Conservation (phyloP, 2,888 invertebrate species). For the Agriotes lineatus region DNA sequence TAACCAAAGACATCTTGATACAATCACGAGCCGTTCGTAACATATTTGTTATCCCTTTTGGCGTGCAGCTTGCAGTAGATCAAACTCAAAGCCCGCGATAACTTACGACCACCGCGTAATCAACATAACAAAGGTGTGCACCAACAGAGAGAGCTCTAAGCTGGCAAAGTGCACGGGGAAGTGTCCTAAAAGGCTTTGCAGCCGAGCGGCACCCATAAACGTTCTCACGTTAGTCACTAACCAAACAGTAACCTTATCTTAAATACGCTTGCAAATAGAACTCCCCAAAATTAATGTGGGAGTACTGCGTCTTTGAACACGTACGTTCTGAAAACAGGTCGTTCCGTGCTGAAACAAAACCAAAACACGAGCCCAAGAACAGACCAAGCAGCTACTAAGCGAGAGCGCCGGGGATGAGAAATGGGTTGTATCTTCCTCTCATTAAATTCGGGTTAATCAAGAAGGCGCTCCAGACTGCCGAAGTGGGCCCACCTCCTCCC, state of each 20-base stretch:
- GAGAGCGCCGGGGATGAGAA: neutral
- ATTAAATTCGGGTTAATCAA: too few species aligned
- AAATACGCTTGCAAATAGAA: slow-evolving; percentile 60
- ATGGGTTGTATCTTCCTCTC: too few species aligned
- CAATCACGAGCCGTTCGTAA: neutral
- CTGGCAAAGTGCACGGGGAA: slow-evolving; percentile 49
- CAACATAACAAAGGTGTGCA: slow-evolving; percentile 47
- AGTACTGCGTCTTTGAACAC: slow-evolving; percentile 36
- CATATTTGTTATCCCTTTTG: neutral
- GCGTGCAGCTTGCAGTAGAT: slow-evolving; percentile 5
- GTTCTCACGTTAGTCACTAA: slow-evolving; percentile 62
- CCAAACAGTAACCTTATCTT: slow-evolving; percentile 63
- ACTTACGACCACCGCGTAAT: slow-evolving; percentile 28
- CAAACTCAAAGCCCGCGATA: neutral
- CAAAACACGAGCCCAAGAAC: neutral
- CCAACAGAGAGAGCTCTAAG: slow-evolving; percentile 36
- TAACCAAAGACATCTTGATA: neutral
- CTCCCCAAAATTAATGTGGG: slow-evolving; percentile 43
- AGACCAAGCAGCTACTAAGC: neutral
- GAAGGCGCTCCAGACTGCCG: neutral
- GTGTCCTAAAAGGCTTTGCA: slow-evolving; percentile 45
- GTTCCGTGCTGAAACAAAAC: neutral
- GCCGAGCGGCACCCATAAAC: slow-evolving; percentile 45
- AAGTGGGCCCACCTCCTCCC: neutral
- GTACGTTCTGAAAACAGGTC: slow-evolving; percentile 6